These are phyloP conservation scores for Caenorhabditis virilis DNA, from an alignment of 2,888 invertebrate genomes.

Conservation along the genomic window DNA sequence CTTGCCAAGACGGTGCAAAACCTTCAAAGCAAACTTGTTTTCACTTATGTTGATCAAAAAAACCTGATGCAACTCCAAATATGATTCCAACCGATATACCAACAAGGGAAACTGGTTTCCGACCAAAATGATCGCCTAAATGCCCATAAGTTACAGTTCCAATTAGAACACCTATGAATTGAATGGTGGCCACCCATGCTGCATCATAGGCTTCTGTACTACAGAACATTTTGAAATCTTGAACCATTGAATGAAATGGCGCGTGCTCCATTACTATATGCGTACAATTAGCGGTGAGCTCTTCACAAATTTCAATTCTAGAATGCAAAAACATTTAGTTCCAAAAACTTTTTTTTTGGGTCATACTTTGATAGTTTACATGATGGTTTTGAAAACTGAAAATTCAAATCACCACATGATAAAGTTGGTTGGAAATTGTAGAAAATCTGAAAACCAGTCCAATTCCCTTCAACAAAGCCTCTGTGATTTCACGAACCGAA, in stretches of 20 bases:
- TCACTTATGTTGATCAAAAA: too few species aligned
- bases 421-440: conserved; percentile 41
- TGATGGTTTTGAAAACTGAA: conserved; percentile 34
- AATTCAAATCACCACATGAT: conserved; percentile 30
- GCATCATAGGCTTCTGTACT: conserved; percentile 39
- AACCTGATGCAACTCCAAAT: conserved; percentile 44
- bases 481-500: too few species aligned
- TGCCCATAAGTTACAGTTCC: conserved; percentile 50
- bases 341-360: neutral
- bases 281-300: conserved; percentile 24
- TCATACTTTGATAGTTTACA: conserved; percentile 44
- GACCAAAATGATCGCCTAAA: conserved; percentile 48
- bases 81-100: conserved; percentile 41
- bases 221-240: conserved; percentile 47
- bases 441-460: conserved; percentile 32
- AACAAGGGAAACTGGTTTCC: conserved; percentile 42
- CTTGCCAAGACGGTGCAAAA: conserved; percentile 44
- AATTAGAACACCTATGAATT: conserved; percentile 50
- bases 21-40: too few species aligned
- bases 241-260: conserved; percentile 44
- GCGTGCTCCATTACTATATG: conserved; percentile 9
- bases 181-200: conserved; percentile 48
- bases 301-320: conserved; percentile 32
- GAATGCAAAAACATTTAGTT: conserved; percentile 1
- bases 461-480: conserved; percentile 5